Percentiles rank a stretch among this genome's conserved stretches.
phyloP scores from a whole-genome alignment of 2,888 invertebrate genomes.

The Heliconius sara region DNA sequence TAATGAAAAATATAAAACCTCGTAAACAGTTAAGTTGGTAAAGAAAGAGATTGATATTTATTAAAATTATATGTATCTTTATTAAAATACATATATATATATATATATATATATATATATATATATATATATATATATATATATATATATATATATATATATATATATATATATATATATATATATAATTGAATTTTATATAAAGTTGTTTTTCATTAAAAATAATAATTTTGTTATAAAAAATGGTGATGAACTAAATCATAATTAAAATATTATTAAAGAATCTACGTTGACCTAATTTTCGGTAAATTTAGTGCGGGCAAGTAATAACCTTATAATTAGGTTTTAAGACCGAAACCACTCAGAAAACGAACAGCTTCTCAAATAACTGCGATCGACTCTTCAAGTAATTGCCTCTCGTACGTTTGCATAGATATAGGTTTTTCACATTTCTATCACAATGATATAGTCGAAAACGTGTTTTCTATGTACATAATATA shows the following conservation, averaged over 20 bases:
- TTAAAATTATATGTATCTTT: not conserved
- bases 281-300: conserved; percentile 12
- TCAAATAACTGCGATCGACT: conserved; percentile 46
- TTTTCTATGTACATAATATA: not conserved
- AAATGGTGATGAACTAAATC: not conserved
- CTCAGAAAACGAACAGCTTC: conserved; percentile 34
- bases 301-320: conserved; percentile 5
- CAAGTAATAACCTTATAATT: conserved; percentile 35
- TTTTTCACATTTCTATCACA: conserved; percentile 17
- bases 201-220: too few relatives aligned
- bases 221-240: not conserved
- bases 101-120: too few relatives aligned
- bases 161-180: not conserved
- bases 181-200: too few relatives aligned
- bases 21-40: not conserved
- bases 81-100: not conserved
- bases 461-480: not conserved
- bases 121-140: too few relatives aligned
- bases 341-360: conserved; percentile 30
- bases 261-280: conserved; percentile 10
- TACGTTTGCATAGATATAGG: conserved; percentile 38
- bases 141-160: too few relatives aligned
- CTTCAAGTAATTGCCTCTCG: conserved; percentile 56
- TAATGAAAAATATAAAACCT: conserved; percentile 8
- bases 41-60: not conserved